A percentile compares a stretch with the other conserved stretches of the same genome.
Conservation (phyloP, 2,113 vertebrate genomes). For the Mustelus asterias region DNA sequence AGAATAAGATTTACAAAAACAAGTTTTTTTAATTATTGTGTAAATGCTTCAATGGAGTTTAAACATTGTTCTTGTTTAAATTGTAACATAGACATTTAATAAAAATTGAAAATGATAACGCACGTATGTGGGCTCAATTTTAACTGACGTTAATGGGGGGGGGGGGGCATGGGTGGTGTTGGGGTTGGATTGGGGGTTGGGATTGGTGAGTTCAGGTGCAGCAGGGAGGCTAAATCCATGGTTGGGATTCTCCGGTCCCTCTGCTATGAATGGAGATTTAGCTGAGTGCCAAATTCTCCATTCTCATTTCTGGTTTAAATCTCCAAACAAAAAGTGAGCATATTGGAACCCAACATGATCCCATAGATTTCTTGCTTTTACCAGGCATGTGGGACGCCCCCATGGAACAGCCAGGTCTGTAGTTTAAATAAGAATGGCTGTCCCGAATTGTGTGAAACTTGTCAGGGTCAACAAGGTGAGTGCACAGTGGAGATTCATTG, state of each 20-base stretch:
- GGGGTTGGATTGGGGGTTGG: no score
- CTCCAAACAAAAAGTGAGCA: no score
- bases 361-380: neutral
- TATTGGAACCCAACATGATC: neutral
- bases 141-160: neutral
- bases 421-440: neutral
- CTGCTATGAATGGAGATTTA: no score
- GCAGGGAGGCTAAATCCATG: no score
- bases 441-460: neutral
- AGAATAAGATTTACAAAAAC: conserved; percentile 8
- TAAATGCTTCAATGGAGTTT: conserved; percentile 13
- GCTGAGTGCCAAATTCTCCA: no score
- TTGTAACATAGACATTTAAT: neutral
- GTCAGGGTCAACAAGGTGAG: neutral
- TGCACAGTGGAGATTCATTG: neutral
- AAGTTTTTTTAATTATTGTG: neutral
- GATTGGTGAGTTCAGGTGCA: no score
- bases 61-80: neutral
- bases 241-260: no score
- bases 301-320: no score
- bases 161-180: no score
- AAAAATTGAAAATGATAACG: neutral
- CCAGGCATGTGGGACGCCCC: no score
- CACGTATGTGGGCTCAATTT: neutral
- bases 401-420: neutral